These are phyloP conservation scores for Cyclopterus lumpus DNA, from an alignment of 2,797 vertebrate genomes.

Conservation along the genomic window DNA sequence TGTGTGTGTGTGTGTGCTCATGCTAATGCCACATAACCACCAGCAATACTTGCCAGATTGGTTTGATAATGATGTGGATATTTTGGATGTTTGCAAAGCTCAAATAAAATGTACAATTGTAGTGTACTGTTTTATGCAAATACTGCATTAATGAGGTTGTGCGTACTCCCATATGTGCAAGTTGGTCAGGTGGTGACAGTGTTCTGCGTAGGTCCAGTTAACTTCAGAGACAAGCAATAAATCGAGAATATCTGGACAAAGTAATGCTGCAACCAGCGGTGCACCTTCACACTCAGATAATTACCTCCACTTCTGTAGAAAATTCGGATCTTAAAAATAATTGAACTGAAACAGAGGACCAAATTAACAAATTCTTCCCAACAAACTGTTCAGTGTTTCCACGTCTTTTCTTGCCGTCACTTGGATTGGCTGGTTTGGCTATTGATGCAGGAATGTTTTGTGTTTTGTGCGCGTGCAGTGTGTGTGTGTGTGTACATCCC, in stretches of 20 bases:
- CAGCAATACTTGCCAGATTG: conserved; percentile 25
- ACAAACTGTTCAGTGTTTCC: not conserved
- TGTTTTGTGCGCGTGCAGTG: conserved; percentile 43
- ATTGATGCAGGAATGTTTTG: conserved; percentile 40
- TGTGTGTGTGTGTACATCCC: conserved; percentile 20
- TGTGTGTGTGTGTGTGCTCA: not conserved
- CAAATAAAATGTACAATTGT: conserved; percentile 9
- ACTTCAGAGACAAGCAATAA: conserved; percentile 45
- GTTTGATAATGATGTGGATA: conserved; percentile 24
- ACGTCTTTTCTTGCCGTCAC: conserved; percentile 3
- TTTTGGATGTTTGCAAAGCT: conserved; percentile 34
- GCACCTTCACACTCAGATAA: conserved; percentile 2
- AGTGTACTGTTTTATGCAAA: conserved; percentile 31
- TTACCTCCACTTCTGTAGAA: conserved; percentile 9
- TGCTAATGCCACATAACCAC: conserved; percentile 25
- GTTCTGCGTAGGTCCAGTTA: conserved; percentile 17
- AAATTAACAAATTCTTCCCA: conserved; percentile 7
- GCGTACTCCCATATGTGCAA: conserved; percentile 13
- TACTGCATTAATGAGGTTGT: conserved; percentile 30
- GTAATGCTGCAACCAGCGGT: conserved; percentile 12
- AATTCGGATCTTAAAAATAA: not conserved
- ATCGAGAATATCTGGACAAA: conserved; percentile 38
- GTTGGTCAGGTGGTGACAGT: conserved; percentile 26
- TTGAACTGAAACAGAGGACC: not conserved
- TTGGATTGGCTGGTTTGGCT: conserved; percentile 12